Base-by-base conservation (phyloP, 2,113 vertebrate genomes). In the Dascyllus trimaculatus region DNA sequence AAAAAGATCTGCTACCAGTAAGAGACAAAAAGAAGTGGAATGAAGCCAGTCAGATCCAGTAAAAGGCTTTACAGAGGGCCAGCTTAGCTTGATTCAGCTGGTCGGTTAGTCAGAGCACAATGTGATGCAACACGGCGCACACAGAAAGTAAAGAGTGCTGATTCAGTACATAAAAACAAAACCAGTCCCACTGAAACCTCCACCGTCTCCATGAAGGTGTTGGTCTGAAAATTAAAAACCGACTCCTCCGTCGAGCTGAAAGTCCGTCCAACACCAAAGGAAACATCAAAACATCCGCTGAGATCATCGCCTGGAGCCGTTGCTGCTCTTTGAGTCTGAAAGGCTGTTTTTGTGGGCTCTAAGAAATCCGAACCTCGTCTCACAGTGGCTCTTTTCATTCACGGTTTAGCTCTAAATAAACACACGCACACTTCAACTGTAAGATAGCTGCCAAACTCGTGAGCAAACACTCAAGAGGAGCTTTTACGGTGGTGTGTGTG, bases 301-400 rank as follows among this genome's bases (percentile, higher is more conserved):
- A 40, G 24, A 66, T 10, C 24, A 24, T 4, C 17, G 48, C 35
- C 67, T 56, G 0, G 17, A 75, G 43, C 11, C 4, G 5, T 11
- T 2, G 1, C 26, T 66, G 17, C 18, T 61, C n/a, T 54, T 18
- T 51, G n/a, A 24, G n/a, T 21, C 1, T n/a, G 26, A 17, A 17
- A 52, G 21, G 18, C 25, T n/a, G 24, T 35, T 45, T 35, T 45
- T 60, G 64, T 65, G 35, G 35, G n/a, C 29, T 63, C 14, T 40
- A 2, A 51, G n/a, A 15, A 15, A 35, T 26, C 2, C 26, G 1
- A 18, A n/a, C 4, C 3, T 18, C 4, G 11, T 52, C 21, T 35
- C 29, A 71, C 26, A 71, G 61, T 21, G 54, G 78, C 57, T 52
- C 29, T 15, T 52, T 80, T 79, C 63, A 81, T 80, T 82, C 71